Conservation (phyloP, 2,888 invertebrate genomes). For the Falcaria lacertinaria region DNA sequence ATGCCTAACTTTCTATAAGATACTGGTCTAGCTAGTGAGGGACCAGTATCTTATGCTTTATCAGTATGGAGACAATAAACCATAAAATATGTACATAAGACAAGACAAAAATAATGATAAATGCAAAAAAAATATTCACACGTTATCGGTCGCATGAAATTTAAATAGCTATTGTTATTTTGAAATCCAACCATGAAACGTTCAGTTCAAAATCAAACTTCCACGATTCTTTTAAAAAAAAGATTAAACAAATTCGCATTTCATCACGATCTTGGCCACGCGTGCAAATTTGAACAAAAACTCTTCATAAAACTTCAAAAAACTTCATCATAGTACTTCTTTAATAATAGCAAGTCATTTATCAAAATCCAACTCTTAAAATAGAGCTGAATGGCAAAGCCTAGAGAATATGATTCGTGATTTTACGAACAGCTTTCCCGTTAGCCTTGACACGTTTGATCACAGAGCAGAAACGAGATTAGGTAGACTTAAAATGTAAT, state of each 20-base stretch:
- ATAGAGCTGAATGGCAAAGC: neutral
- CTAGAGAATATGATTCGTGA: slow-evolving; percentile 5
- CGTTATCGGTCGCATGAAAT: neutral
- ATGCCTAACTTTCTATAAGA: neutral
- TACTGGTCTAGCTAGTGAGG: too few species aligned
- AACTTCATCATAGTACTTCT: too few species aligned
- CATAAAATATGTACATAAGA: neutral
- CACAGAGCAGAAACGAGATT: slow-evolving; percentile 3
- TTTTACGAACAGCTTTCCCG: slow-evolving; percentile 34
- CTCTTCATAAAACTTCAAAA: too few species aligned
- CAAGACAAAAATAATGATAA: neutral
- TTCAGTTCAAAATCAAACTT: neutral
- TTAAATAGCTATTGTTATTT: neutral
- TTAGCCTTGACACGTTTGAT: slow-evolving; percentile 36
- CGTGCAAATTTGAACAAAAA: too few species aligned
- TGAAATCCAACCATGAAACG: neutral
- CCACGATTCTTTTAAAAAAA: neutral
- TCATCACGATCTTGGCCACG: neutral
- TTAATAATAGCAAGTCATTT: neutral
- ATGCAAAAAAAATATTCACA: neutral
- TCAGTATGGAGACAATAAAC: neutral
- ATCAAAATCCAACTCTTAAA: neutral
- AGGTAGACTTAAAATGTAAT: neutral
- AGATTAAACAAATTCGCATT: neutral
- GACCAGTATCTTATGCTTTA: too few species aligned